Evolutionary conservation across 2,888 invertebrate genomes (phyloP).

Genomic region (Hecatera dysodea): DNA sequence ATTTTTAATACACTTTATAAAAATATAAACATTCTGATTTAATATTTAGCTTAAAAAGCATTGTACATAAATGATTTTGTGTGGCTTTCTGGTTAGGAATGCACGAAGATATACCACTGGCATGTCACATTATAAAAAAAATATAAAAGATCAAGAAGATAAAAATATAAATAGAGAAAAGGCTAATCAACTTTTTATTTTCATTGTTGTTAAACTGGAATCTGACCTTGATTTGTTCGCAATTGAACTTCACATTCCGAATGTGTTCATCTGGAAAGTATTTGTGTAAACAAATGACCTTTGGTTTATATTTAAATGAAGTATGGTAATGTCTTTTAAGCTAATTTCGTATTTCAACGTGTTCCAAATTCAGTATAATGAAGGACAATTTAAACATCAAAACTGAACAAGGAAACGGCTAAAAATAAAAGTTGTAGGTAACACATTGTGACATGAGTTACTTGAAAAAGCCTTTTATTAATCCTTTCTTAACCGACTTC

Average conservation of each 20-base stretch:
- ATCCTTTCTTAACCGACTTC: too few species aligned
- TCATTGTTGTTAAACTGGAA: neutral
- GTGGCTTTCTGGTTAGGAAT: neutral
- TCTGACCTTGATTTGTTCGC: neutral
- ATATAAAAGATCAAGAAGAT: neutral
- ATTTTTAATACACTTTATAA: too few species aligned
- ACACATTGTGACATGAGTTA: too few species aligned
- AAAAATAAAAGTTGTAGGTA: neutral
- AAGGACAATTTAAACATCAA: neutral
- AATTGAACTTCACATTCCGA: constrained; percentile 16
- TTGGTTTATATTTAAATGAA: neutral
- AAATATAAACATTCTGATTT: too few species aligned
- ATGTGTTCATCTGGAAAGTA: constrained; percentile 8
- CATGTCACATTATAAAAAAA: neutral
- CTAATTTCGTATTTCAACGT: neutral
- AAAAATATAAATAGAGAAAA: neutral
- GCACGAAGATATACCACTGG: neutral
- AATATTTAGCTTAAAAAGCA: neutral
- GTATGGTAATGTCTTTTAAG: neutral
- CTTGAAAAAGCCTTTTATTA: too few species aligned
- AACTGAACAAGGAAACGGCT: neutral
- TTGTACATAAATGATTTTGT: neutral
- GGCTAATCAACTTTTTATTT: neutral
- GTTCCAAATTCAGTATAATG: neutral
- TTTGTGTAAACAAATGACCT: constrained; percentile 1